A percentile compares a stretch with the other conserved stretches of the same genome.
Evolutionary conservation across 2,113 vertebrate genomes (phyloP).

Genomic region (Eira barbara): DNA sequence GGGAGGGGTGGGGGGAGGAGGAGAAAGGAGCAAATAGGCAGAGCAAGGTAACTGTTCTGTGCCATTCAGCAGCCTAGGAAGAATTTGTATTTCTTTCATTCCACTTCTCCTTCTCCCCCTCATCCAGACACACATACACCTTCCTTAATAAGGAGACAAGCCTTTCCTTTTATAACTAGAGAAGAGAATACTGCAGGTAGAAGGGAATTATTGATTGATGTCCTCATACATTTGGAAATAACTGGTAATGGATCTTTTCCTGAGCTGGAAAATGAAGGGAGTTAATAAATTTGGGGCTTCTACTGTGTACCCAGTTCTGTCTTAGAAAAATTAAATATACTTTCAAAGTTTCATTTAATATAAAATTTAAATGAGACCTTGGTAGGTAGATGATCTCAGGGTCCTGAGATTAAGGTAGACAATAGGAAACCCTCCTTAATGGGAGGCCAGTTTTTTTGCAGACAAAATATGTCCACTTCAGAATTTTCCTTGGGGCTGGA

Average conservation of each 20-base stretch:
- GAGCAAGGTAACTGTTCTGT: background rate
- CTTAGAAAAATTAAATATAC: background rate
- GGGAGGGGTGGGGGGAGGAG: background rate
- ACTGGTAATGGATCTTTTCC: background rate
- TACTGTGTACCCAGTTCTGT: background rate
- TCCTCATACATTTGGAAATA: slow-evolving; percentile 33
- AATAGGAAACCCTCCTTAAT: background rate
- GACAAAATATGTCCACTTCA: background rate
- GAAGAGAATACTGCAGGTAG: background rate
- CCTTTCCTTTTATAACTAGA: background rate
- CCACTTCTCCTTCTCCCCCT: background rate
- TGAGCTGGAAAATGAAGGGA: background rate
- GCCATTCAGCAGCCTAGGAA: background rate
- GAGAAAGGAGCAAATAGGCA: background rate
- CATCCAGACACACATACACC: background rate
- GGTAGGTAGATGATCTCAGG: background rate
- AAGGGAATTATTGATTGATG: slow-evolving; percentile 11
- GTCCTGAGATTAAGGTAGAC: background rate
- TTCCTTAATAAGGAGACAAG: background rate
- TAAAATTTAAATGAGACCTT: background rate
- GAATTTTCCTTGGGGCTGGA: slow-evolving; percentile 29
- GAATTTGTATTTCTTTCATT: background rate
- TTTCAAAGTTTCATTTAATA: slow-evolving; percentile 16
- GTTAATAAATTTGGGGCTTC: background rate
- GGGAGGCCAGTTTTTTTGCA: background rate